A percentile compares a stretch with the other conserved stretches of the same genome.
These are phyloP conservation scores for Anas bernieri DNA, from an alignment of 2,797 vertebrate species.

Conservation along the genomic window DNA sequence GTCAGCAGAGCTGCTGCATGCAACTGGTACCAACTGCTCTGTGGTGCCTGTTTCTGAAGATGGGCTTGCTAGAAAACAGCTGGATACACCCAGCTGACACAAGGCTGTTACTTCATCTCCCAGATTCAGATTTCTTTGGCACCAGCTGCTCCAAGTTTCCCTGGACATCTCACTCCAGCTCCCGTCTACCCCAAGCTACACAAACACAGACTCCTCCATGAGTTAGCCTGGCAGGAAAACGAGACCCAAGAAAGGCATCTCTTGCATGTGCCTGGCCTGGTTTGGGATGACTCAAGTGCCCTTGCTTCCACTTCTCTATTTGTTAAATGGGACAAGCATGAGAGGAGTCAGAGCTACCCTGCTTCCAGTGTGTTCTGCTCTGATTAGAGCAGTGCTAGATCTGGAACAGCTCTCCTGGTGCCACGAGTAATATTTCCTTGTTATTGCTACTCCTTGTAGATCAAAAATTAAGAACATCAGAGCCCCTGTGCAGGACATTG, in stretches of 20 bases:
- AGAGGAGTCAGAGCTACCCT: not conserved
- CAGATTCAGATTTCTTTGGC: not conserved
- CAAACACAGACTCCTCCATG: accelerated
- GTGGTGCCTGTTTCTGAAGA: not conserved
- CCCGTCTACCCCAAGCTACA: accelerated
- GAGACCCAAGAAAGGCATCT: not conserved
- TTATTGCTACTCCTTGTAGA: constrained; percentile 27
- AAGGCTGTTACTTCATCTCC: not conserved
- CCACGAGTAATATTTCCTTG: not conserved
- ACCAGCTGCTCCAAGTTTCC: not conserved
- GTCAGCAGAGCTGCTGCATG: not conserved
- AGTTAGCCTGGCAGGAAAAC: not conserved
- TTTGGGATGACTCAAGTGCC: not conserved
- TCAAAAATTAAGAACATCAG: constrained; percentile 12
- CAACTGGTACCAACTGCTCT: not conserved
- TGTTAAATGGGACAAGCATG: constrained; percentile 27
- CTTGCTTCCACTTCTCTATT: constrained; percentile 15
- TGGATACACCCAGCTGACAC: not conserved
- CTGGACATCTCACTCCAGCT: not conserved
- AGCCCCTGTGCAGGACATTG: not conserved
- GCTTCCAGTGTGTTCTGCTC: not conserved
- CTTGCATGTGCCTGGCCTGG: not conserved
- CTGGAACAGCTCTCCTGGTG: constrained; percentile 20
- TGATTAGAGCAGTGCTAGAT: not conserved
- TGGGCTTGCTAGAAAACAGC: not conserved